Evolutionary conservation across 2,113 vertebrate genomes (phyloP).

Genomic region (Octodon degus): DNA sequence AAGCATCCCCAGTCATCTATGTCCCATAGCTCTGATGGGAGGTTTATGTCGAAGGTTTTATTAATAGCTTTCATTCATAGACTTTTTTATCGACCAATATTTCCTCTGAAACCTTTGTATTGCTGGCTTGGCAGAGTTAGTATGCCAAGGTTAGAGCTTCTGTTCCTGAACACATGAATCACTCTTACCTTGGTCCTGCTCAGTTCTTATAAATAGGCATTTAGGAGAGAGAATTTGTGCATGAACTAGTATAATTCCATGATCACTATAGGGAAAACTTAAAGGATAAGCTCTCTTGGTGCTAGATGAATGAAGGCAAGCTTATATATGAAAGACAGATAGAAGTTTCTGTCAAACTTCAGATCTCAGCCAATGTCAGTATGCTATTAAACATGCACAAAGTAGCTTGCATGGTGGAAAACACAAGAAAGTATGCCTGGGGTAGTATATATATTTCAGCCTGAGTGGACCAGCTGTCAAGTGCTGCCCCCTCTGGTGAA

Average conservation of each 20-base stretch:
- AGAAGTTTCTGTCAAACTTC: constrained; percentile 46
- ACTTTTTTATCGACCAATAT: neutral
- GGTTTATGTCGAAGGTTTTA: neutral
- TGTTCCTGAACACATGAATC: neutral
- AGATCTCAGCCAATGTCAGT: neutral
- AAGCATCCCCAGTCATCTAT: neutral
- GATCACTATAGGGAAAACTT: neutral
- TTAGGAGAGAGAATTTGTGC: neutral
- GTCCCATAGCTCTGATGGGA: neutral
- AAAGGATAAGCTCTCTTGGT: neutral
- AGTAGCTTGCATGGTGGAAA: neutral
- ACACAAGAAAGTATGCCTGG: neutral
- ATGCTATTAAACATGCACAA: neutral
- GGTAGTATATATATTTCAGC: neutral
- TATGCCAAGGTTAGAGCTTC: neutral
- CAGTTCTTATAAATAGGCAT: neutral
- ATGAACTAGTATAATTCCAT: neutral
- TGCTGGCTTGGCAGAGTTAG: neutral
- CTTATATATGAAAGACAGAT: neutral
- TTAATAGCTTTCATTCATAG: constrained; percentile 41
- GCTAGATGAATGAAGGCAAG: neutral
- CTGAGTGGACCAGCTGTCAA: neutral
- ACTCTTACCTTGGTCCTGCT: neutral
- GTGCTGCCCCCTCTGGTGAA: neutral
- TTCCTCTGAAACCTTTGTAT: constrained; percentile 21